Evolutionary conservation across 2,113 vertebrate genomes (phyloP).

Genomic region (Cyprinodon brontotheroides): DNA sequence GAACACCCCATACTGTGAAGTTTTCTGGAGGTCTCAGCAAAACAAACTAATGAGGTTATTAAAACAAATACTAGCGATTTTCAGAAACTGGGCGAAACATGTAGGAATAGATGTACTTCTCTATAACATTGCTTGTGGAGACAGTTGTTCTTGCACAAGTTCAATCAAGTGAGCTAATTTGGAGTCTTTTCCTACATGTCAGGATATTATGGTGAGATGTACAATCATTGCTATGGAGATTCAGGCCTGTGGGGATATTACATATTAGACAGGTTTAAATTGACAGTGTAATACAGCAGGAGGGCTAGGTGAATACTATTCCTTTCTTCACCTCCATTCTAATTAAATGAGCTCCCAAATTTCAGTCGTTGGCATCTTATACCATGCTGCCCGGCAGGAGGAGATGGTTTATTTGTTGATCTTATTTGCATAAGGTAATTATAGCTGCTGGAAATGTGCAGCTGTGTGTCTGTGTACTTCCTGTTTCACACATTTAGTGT

Average conservation of each 20-base stretch:
- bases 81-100: constrained; percentile 9
- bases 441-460: constrained; percentile 53
- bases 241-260: constrained; percentile 45
- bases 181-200: background rate
- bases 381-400: constrained; percentile 48
- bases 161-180: constrained; percentile 27
- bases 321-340: constrained; percentile 43
- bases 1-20: constrained; percentile 6
- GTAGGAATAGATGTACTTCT: background rate
- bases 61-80: constrained; percentile 27
- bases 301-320: constrained; percentile 9
- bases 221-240: constrained; percentile 27
- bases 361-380: constrained; percentile 50
- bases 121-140: constrained; percentile 18
- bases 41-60: constrained; percentile 51
- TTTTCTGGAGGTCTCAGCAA: constrained; percentile 28
- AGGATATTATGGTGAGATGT: constrained; percentile 32
- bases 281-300: constrained; percentile 25
- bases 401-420: constrained; percentile 62
- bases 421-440: constrained; percentile 76
- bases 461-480: constrained; percentile 21
- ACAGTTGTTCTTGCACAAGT: constrained; percentile 15
- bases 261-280: constrained; percentile 28
- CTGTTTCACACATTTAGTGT: background rate
- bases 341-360: constrained; percentile 63